Base-by-base conservation (phyloP, 2,113 vertebrate species). In the Cyanistes caeruleus region DNA sequence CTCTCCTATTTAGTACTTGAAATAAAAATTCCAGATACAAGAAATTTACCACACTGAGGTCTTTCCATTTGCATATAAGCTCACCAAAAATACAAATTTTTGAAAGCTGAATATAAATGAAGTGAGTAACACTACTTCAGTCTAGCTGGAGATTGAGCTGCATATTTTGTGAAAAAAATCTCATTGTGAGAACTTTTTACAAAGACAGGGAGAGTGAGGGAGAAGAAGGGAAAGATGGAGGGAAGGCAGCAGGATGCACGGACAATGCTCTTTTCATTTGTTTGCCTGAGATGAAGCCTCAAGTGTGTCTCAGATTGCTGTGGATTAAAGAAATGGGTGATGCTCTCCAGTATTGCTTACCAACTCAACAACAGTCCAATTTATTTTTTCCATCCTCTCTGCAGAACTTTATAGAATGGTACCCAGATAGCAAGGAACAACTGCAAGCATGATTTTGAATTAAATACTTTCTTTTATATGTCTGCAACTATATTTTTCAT, bases 401-500 rank as follows among this genome's bases (percentile, higher is more conserved):
- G 52, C 18, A 83, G 21, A 90, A 77, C 23, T 78, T 90, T 37
- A 51, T 52, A 18, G 35, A 86, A 65, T 20, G 44, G 35, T 22
- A 85, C 43, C 43, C 63, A 87, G 52, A 25, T 1, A 93, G 64
- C 63, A 95, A 90, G 27, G 86, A 86, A 87, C 60, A 89, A 95
- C 22, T 43, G 62, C 44, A 95, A 78, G 91, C 52, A 56, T 4
- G n/a, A 82, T 90, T 94, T 92, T 78, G 72, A 85, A 83, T 58
- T 77, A 52, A 83, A 84, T 2, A 6, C n/a, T 90, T 95, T 91
- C 89, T 93, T 95, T 73, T 93, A 59, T 95, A 81, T 48, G 19
- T 68, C 79, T 82, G 84, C 88, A 97, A 80, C 48, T 39, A 30
- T 69, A 94, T 93, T 97, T 95, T 97, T 97, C 78, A 79, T 87